Percentiles rank a stretch among this genome's conserved stretches.
phyloP scores from a whole-genome alignment of 2,888 invertebrate species.

The Poecilobothrus nobilitatus region DNA sequence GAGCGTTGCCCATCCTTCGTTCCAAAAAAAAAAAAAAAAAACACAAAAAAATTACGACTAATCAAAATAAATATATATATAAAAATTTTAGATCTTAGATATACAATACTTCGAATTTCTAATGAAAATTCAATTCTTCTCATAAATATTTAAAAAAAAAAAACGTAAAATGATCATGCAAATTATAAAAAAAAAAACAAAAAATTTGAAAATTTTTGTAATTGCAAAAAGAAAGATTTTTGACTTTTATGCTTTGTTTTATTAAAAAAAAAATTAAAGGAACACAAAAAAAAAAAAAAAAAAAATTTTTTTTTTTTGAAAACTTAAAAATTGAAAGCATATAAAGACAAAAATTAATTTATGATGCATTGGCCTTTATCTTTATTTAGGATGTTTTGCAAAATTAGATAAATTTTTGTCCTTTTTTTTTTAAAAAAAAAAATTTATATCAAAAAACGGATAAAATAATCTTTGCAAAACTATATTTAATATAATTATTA shows the following conservation, averaged over 20 bases:
- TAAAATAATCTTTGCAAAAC: slow-evolving; percentile 8
- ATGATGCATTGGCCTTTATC: slow-evolving; percentile 13
- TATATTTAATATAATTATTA: neutral
- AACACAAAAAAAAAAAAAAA: neutral
- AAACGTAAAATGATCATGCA: neutral
- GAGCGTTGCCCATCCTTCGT: neutral
- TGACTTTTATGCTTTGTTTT: slow-evolving; percentile 10
- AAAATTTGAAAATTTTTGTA: neutral
- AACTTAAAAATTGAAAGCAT: neutral
- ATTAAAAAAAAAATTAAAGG: neutral
- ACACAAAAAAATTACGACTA: neutral
- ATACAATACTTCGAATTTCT: neutral
- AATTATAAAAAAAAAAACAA: neutral
- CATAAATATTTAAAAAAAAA: no score
- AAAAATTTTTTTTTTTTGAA: neutral
- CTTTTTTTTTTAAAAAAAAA: neutral
- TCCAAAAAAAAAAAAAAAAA: no score
- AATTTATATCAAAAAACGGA: neutral
- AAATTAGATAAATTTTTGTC: slow-evolving; percentile 8
- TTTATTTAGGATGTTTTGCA: slow-evolving; percentile 10
- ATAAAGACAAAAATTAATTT: slow-evolving; percentile 11
- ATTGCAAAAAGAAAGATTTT: neutral
- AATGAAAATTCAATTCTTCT: no score
- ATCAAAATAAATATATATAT: neutral
- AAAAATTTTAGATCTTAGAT: neutral